Evolutionary conservation across 2,888 invertebrate genomes (phyloP), one percentile per base, ranked within the genome.

Genomic region (Ennomos quercinarius): DNA sequence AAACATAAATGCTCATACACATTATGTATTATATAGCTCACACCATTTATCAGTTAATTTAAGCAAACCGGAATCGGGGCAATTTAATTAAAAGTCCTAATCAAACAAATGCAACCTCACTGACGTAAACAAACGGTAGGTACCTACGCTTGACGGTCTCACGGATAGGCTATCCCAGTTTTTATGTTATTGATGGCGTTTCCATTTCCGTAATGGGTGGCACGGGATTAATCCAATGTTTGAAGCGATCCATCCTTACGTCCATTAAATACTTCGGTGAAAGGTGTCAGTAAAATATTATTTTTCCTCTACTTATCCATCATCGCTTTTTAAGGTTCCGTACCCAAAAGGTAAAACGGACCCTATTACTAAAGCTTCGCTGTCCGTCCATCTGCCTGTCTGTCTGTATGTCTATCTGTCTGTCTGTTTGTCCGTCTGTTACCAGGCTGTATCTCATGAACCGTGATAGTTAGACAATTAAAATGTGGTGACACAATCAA

Each of bases 121-220:
- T 9, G 11, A 35, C 11, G 40, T 49, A 49, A 49, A 49, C 40
- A 49, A 49, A 49, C 40, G 11, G 9, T 34, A 10, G n/a, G n/a
- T n/a, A n/a, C 44, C 34, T 6, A 27, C 27, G 27, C 27, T 27
- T 5, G 27, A 27, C 1, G 34, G 11, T 40, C 35, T 34, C 40
- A 10, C 40, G 46, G 41, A 36, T 47, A 47, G 42, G 10, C 48
- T 49, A 57, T 43, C 43, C 47, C 47, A 47, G 41, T 57, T 53
- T 57, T 54, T 55, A 57, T 47, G 54, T 49, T 60, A 64, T 59
- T 67, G 56, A 67, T 64, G 60, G 66, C 38, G 40, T 38, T 56
- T 57, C 60, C 60, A 66, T 63, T 66, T 54, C 17, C 47, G 43
- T 60, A 65, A 65, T 62, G 51, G 60, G 57, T 60, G 52, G 45